These are phyloP conservation scores for Gonatopus flavifemur DNA, from an alignment of 1,140 invertebrate species.

Conservation along the genomic window DNA sequence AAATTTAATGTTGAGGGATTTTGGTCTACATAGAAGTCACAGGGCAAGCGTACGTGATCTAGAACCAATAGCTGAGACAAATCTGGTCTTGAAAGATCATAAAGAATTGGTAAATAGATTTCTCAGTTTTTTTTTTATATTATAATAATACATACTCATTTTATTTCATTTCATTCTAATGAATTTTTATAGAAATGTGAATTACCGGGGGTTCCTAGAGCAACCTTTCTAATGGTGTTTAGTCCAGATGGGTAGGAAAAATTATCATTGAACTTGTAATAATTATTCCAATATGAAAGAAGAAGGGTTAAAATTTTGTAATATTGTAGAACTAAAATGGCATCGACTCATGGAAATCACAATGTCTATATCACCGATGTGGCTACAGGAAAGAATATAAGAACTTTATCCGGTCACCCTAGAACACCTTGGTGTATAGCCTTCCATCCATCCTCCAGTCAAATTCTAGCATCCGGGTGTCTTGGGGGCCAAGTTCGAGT, in stretches of 20 bases:
- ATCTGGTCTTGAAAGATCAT: conserved; percentile 57
- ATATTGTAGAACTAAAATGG: conserved; percentile 71
- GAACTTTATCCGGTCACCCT: conserved; percentile 79
- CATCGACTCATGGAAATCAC: conserved; percentile 90
- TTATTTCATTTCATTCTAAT: conserved; percentile 9
- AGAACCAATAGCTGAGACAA: conserved; percentile 58
- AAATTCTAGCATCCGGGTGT: conserved; percentile 86
- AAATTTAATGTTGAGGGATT: conserved; percentile 47
- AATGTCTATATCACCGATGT: conserved; percentile 87
- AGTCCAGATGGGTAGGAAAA: conserved; percentile 77
- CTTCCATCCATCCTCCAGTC: conserved; percentile 83
- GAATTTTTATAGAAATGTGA: conserved; percentile 66
- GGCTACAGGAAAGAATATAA: conserved; percentile 76
- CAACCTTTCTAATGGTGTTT: conserved; percentile 84
- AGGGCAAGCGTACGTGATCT: conserved; percentile 47
- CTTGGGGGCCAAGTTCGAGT: conserved; percentile 87
- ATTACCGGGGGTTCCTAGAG: conserved; percentile 72
- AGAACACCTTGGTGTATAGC: conserved; percentile 91
- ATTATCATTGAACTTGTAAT: conserved; percentile 11
- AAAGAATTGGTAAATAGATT: conserved; percentile 55
- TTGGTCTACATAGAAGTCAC: conserved; percentile 37
- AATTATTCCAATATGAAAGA: background rate
- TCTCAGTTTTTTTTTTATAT: conserved; percentile 9
- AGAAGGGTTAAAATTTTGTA: background rate
- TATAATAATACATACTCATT: background rate